phyloP scores from a whole-genome alignment of 2,113 vertebrate species.

The Copsychus sechellarum region DNA sequence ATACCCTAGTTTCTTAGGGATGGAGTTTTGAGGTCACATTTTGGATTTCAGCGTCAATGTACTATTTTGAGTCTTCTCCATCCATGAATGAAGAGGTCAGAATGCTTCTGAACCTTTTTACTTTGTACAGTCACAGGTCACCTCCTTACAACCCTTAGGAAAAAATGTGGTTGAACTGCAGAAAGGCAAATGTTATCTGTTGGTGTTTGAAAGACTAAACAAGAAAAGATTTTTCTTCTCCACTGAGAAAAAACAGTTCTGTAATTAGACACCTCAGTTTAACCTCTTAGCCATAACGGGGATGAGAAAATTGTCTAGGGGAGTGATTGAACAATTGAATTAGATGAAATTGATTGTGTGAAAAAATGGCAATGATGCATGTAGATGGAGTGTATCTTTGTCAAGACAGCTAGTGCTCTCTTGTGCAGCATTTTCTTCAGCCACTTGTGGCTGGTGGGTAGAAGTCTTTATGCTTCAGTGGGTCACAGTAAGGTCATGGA shows the following conservation, averaged over 20 bases:
- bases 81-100: neutral
- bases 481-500: neutral
- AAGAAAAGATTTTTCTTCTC: neutral
- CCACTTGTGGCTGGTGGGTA: neutral
- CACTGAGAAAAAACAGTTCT: neutral
- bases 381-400: neutral
- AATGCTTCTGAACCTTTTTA: neutral
- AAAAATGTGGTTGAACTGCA: neutral
- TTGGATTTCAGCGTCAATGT: neutral
- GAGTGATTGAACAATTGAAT: neutral
- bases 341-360: conserved; percentile 27
- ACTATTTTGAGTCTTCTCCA: neutral
- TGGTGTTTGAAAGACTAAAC: neutral
- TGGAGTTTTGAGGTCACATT: neutral
- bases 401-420: neutral
- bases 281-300: neutral
- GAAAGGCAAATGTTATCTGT: neutral
- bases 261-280: neutral
- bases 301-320: neutral
- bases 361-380: neutral
- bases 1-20: neutral
- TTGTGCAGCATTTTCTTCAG: neutral
- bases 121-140: neutral
- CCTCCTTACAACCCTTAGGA: neutral
- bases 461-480: neutral